Conservation (phyloP, 2,797 vertebrate species). For the Gallirallus australis region DNA sequence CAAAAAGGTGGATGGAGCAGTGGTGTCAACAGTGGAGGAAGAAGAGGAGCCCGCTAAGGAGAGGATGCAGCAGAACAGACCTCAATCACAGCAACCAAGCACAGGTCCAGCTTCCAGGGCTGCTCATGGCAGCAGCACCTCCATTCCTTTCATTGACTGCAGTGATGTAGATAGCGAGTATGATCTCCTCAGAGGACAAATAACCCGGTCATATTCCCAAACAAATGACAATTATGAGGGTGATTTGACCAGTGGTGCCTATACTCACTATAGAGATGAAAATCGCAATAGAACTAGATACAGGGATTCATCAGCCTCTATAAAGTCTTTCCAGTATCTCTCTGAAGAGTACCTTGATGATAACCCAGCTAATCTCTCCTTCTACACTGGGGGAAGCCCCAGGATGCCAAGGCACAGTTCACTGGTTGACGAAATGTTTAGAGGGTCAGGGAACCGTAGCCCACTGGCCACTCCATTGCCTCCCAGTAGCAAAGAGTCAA, state of each 20-base stretch:
- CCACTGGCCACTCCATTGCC: constrained; percentile 75
- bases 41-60: constrained; percentile 79
- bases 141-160: constrained; percentile 89
- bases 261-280: constrained; percentile 80
- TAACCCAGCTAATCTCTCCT: constrained; percentile 78
- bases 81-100: constrained; percentile 85
- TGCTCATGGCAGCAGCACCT: constrained; percentile 85
- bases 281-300: constrained; percentile 70
- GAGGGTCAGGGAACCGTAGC: constrained; percentile 74
- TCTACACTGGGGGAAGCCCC: constrained; percentile 80
- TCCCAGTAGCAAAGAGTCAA: constrained; percentile 79
- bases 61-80: constrained; percentile 76
- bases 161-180: constrained; percentile 89
- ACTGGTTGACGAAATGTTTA: constrained; percentile 80
- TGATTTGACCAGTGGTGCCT: constrained; percentile 78
- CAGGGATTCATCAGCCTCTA: constrained; percentile 80
- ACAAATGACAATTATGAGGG: constrained; percentile 85
- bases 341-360: constrained; percentile 82
- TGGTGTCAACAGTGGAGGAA: constrained; percentile 64
- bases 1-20: constrained; percentile 71
- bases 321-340: constrained; percentile 75
- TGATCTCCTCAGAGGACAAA: constrained; percentile 81
- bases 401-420: constrained; percentile 82
- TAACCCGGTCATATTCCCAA: constrained; percentile 81
- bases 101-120: constrained; percentile 93